Percentiles rank a stretch among this genome's conserved stretches.
Conservation (phyloP, 1,140 invertebrate genomes). For the Drosophila mauritiana region DNA sequence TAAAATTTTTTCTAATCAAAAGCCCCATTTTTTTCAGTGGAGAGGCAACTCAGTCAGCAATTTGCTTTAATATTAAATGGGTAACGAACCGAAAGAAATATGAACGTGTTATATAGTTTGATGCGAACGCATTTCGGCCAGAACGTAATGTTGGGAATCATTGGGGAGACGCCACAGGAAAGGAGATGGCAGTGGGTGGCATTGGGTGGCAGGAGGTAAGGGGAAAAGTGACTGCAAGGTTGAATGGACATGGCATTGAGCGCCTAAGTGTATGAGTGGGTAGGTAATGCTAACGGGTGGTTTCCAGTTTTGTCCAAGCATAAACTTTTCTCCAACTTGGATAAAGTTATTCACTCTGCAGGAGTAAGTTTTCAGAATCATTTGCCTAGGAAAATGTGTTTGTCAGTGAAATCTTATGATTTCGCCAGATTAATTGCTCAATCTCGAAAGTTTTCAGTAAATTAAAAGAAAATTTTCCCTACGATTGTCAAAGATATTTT, state of each 20-base stretch:
- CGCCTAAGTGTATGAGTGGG: slow-evolving; percentile 14
- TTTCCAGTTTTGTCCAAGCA: slow-evolving; percentile 41
- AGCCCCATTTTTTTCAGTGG: not conserved
- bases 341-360: slow-evolving; percentile 32
- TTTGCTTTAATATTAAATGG: slow-evolving; percentile 83
- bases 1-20: not conserved
- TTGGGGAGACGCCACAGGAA: slow-evolving; percentile 21
- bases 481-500: slow-evolving; percentile 6
- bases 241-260: slow-evolving; percentile 62
- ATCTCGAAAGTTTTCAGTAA: slow-evolving; percentile 21
- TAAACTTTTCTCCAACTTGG: slow-evolving; percentile 38
- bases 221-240: slow-evolving; percentile 29
- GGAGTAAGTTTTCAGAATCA: slow-evolving; percentile 36
- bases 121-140: slow-evolving; percentile 69
- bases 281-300: slow-evolving; percentile 36
- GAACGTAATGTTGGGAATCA: slow-evolving; percentile 52
- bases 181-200: too few species aligned
- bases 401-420: slow-evolving; percentile 30
- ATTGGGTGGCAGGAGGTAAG: not conserved
- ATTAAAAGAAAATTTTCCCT: slow-evolving; percentile 6
- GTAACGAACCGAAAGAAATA: slow-evolving; percentile 80
- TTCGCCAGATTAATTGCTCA: slow-evolving; percentile 38
- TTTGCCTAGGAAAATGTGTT: slow-evolving; percentile 48
- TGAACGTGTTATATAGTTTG: slow-evolving; percentile 78
- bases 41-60: slow-evolving; percentile 58